Conservation (phyloP, 2,888 invertebrate genomes). For the Chromoteleia sp. region DNA sequence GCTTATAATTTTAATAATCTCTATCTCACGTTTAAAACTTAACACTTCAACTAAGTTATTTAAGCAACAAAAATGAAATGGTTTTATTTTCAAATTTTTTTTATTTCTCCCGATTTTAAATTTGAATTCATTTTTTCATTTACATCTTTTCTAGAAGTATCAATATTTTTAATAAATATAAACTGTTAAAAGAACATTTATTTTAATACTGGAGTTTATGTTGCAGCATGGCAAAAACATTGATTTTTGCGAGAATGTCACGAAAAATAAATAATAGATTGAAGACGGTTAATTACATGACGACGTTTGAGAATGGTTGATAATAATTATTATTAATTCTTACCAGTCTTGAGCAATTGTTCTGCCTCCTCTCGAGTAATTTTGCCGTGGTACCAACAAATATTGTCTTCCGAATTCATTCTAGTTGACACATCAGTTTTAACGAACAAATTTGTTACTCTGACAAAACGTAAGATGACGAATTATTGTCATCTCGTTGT, state of each 20-base stretch:
- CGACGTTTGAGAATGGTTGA: constrained; percentile 29
- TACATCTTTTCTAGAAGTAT: too few species aligned
- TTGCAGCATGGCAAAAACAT: too few species aligned
- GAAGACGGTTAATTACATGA: constrained; percentile 25
- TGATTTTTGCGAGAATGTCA: not conserved
- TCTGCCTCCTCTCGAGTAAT: constrained; percentile 91
- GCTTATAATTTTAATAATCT: too few species aligned
- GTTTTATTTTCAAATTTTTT: too few species aligned
- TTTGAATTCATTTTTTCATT: too few species aligned
- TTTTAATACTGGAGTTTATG: too few species aligned
- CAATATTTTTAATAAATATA: constrained; percentile 1
- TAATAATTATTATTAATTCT: constrained; percentile 53
- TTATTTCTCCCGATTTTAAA: too few species aligned
- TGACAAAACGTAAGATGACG: constrained; percentile 35
- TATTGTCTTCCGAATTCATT: constrained; percentile 90
- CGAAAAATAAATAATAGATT: constrained; percentile 19
- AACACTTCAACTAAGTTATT: too few species aligned
- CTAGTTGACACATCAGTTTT: constrained; percentile 23
- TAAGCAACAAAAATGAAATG: too few species aligned
- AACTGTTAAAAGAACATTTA: too few species aligned
- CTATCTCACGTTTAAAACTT: too few species aligned
- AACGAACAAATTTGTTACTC: constrained; percentile 5
- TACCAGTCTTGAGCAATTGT: constrained; percentile 89
- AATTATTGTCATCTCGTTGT: constrained; percentile 62
- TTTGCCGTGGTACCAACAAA: constrained; percentile 94